A percentile compares a stretch with the other conserved stretches of the same genome.
phyloP scores from a whole-genome alignment of 1,140 invertebrate genomes.

The Drosophila repletoides region DNA sequence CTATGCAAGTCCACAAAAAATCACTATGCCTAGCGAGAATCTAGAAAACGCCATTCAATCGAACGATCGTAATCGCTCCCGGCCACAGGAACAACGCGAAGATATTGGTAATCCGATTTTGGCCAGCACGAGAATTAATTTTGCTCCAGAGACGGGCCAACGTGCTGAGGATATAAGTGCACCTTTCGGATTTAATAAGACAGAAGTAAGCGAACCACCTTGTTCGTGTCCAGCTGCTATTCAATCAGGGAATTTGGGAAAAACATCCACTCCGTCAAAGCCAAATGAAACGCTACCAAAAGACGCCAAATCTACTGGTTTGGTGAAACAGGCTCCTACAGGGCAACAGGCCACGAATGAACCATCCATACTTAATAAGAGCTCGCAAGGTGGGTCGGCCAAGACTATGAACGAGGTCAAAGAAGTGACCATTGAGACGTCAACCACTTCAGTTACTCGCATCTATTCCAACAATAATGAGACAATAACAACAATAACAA shows the following conservation, averaged over 20 bases:
- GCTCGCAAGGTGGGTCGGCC: not conserved
- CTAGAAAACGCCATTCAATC: too few species aligned
- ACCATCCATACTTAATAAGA: not conserved
- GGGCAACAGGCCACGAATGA: too few species aligned
- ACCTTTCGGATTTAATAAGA: not conserved
- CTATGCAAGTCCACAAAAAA: too few species aligned
- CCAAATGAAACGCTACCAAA: too few species aligned
- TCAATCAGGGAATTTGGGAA: not conserved
- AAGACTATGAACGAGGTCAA: not conserved
- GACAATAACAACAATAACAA: too few species aligned
- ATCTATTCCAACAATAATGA: not conserved
- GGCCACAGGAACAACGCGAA: too few species aligned
- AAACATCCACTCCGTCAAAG: too few species aligned
- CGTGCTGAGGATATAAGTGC: not conserved
- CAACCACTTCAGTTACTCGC: conserved; percentile 10
- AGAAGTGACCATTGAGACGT: conserved; percentile 19
- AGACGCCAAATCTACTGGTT: too few species aligned
- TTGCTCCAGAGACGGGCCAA: not conserved
- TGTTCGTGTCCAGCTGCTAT: not conserved
- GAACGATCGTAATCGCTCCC: too few species aligned
- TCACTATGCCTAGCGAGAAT: too few species aligned
- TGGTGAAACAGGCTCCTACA: too few species aligned
- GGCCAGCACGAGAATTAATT: not conserved
- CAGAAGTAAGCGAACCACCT: not conserved
- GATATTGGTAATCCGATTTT: not conserved